phyloP scores from a whole-genome alignment of 1,140 invertebrate genomes.

The Muscidifurax raptorellus region DNA sequence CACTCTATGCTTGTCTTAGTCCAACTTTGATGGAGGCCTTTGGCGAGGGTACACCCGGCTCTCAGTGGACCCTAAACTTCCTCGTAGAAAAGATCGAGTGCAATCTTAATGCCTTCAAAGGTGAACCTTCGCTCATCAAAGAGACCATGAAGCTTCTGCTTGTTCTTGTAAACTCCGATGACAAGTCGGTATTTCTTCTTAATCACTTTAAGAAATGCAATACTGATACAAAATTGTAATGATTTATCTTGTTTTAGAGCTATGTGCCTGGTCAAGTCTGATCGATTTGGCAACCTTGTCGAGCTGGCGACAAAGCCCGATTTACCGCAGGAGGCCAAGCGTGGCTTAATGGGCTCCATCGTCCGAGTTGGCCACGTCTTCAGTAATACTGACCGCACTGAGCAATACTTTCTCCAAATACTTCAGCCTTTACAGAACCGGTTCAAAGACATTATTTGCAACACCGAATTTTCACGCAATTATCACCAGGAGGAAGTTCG shows the following conservation, averaged over 20 bases:
- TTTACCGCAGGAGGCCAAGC: constrained; percentile 74
- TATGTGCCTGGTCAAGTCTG: constrained; percentile 62
- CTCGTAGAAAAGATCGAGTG: constrained; percentile 79
- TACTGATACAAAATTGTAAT: constrained; percentile 12
- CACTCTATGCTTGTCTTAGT: constrained; percentile 81
- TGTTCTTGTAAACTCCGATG: constrained; percentile 76
- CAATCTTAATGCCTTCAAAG: constrained; percentile 78
- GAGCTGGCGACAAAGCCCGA: constrained; percentile 73
- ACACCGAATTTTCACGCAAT: constrained; percentile 77
- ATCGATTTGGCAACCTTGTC: constrained; percentile 67
- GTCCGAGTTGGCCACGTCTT: constrained; percentile 73
- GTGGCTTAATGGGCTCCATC: constrained; percentile 77
- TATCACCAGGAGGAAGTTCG: constrained; percentile 79
- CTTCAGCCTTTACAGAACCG: constrained; percentile 79
- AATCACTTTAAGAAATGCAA: background rate
- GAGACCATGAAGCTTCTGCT: constrained; percentile 79
- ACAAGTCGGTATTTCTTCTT: constrained; percentile 19
- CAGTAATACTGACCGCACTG: constrained; percentile 64
- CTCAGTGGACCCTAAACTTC: constrained; percentile 79
- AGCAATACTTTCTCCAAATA: constrained; percentile 77
- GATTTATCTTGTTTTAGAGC: constrained; percentile 56
- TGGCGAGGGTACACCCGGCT: constrained; percentile 78
- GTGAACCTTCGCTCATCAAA: constrained; percentile 77
- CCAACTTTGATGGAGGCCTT: constrained; percentile 77
- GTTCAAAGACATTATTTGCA: constrained; percentile 77